phyloP scores from a whole-genome alignment of 1,140 invertebrate species.

The Brachionus paranguensis region DNA sequence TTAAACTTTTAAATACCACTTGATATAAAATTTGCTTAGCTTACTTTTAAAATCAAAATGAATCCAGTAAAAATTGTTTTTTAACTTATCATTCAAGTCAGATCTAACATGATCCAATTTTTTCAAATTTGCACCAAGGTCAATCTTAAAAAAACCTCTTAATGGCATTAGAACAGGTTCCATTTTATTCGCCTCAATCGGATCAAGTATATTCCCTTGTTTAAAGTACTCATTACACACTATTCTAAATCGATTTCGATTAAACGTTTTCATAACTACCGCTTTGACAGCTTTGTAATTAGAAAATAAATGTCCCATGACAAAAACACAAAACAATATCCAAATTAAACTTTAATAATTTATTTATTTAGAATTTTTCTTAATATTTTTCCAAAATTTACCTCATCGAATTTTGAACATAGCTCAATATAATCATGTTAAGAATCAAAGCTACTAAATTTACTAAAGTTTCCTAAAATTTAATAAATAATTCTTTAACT shows the following conservation, averaged over 20 bases:
- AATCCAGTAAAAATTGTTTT: background rate
- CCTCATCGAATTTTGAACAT: slow-evolving; percentile 21
- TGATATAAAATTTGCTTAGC: background rate
- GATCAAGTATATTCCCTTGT: background rate
- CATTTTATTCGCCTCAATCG: background rate
- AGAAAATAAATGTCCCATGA: background rate
- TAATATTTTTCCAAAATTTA: background rate
- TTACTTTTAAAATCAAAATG: slow-evolving; percentile 6
- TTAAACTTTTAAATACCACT: background rate
- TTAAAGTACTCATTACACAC: slow-evolving; percentile 2
- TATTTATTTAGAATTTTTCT: background rate
- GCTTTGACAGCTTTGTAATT: slow-evolving; percentile 39
- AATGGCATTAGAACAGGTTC: slow-evolving; percentile 6
- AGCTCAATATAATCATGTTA: slow-evolving; percentile 37
- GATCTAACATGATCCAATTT: background rate
- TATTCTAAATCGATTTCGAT: slow-evolving; percentile 19
- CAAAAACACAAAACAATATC: background rate
- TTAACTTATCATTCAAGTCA: background rate
- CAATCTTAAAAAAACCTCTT: background rate
- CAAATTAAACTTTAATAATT: slow-evolving; percentile 23
- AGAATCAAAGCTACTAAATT: slow-evolving; percentile 38
- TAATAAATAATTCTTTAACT: too few species aligned
- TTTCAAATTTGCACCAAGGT: background rate
- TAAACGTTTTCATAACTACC: slow-evolving; percentile 23
- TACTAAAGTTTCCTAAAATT: slow-evolving; percentile 41